A percentile compares a stretch with the other conserved stretches of the same genome.
These are phyloP conservation scores for Neoascia interrupta DNA, from an alignment of 2,888 invertebrate genomes.

Conservation along the genomic window DNA sequence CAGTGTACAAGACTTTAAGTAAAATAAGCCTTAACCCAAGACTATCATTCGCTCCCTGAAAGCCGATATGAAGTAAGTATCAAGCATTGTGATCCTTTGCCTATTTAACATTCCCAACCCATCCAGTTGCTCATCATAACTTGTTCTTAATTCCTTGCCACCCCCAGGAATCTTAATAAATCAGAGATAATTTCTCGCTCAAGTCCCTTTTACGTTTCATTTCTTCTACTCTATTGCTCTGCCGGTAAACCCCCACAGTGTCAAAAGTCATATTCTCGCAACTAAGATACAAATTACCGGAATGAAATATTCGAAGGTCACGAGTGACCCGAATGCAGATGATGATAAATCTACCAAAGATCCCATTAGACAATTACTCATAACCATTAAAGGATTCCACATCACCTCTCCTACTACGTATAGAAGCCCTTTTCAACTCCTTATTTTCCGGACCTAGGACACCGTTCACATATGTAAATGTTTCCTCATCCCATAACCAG, in stretches of 20 bases:
- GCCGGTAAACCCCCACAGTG: constrained; percentile 13
- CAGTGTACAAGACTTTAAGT: too few species aligned
- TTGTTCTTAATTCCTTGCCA: constrained; percentile 12
- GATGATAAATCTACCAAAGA: constrained; percentile 65
- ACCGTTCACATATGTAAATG: constrained; percentile 27
- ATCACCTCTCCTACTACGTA: constrained; percentile 3
- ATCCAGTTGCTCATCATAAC: constrained; percentile 21
- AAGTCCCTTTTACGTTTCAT: constrained; percentile 23
- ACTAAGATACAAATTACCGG: constrained; percentile 53
- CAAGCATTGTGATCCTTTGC: too few species aligned
- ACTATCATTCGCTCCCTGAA: too few species aligned
- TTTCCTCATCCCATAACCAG: neutral
- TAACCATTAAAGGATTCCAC: constrained; percentile 65
- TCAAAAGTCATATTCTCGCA: constrained; percentile 52
- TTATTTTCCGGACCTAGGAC: constrained; percentile 16
- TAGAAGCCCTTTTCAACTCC: neutral
- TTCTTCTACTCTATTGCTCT: neutral
- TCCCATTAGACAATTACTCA: constrained; percentile 70
- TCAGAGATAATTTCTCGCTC: constrained; percentile 43
- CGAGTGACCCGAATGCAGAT: constrained; percentile 65
- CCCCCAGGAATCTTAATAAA: constrained; percentile 44
- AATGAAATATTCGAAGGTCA: constrained; percentile 66
- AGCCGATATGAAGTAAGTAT: too few species aligned
- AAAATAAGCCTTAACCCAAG: too few species aligned
- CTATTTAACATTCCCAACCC: constrained; percentile 35